Conservation (phyloP, 30 jellyfish, hydroid and myxozoan genomes). For the Aurelia aurita complex sp. Pacific region DNA sequence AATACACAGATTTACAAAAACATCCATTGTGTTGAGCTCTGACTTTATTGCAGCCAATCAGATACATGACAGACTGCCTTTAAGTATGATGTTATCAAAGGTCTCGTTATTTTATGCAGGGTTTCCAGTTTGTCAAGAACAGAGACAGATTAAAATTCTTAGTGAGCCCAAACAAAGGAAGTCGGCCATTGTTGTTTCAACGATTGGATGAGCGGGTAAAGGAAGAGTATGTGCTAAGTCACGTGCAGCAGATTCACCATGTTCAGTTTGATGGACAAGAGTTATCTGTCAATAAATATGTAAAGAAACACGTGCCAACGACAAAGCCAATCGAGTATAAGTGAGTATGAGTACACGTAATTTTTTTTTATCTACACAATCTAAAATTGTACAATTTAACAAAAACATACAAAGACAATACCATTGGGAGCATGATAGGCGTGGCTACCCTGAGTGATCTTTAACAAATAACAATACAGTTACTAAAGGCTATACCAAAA, state of each 20-base stretch:
- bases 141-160: slow-evolving; percentile 50
- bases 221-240: slow-evolving; percentile 79
- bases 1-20: no score
- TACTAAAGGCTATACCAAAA: no score
- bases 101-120: slow-evolving; percentile 28
- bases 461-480: no score
- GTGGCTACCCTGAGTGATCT: no score
- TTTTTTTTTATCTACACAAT: not conserved
- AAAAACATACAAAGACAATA: no score
- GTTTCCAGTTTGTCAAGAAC: slow-evolving; percentile 91
- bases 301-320: slow-evolving; percentile 44
- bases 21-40: no score
- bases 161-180: slow-evolving; percentile 51
- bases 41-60: no score
- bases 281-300: slow-evolving; percentile 81
- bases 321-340: slow-evolving; percentile 74
- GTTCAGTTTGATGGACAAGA: slow-evolving; percentile 66
- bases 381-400: not conserved
- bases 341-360: slow-evolving; percentile 30
- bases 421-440: no score
- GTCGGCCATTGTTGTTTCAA: slow-evolving; percentile 25
- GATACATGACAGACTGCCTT: no score
- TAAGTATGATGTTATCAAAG: no score
- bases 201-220: slow-evolving; percentile 17
- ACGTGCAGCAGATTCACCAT: slow-evolving; percentile 81